Conservation (phyloP, 23 tunicate species). For the Pegea sp. region DNA sequence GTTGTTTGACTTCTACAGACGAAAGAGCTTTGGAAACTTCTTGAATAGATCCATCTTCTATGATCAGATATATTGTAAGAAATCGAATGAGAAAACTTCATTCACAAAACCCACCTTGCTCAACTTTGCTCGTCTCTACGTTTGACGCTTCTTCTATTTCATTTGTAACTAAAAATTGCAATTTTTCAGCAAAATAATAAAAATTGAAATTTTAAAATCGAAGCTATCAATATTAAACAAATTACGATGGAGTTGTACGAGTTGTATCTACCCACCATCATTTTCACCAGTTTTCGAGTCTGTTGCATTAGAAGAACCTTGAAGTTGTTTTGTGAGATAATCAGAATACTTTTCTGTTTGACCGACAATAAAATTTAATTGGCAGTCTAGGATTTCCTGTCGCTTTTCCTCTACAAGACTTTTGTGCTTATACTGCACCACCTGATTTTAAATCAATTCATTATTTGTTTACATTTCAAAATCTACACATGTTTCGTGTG, state of each 20-base stretch:
- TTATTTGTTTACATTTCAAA: too few species aligned
- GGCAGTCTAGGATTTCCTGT: constrained; percentile 67
- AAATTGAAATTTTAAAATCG: background rate
- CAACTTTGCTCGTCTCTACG: constrained; percentile 1
- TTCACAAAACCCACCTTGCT: too few species aligned
- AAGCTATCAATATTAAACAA: background rate
- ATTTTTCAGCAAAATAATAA: background rate
- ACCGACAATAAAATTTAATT: constrained; percentile 65
- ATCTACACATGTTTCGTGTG: background rate
- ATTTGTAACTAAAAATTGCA: background rate
- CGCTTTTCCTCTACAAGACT: constrained; percentile 72
- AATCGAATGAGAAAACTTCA: too few species aligned
- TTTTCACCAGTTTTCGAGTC: constrained; percentile 18
- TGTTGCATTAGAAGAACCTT: constrained; percentile 11
- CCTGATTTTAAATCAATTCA: too few species aligned
- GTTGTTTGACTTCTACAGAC: too few species aligned
- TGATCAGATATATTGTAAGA: too few species aligned
- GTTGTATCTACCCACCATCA: constrained; percentile 17
- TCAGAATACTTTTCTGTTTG: constrained; percentile 87
- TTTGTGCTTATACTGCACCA: constrained; percentile 75
- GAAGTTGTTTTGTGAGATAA: constrained; percentile 41
- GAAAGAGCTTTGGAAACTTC: too few species aligned
- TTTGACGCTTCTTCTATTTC: background rate
- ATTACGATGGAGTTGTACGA: background rate
- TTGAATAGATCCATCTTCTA: too few species aligned